phyloP scores from a whole-genome alignment of 2,113 vertebrate species.

The Abramis brama region DNA sequence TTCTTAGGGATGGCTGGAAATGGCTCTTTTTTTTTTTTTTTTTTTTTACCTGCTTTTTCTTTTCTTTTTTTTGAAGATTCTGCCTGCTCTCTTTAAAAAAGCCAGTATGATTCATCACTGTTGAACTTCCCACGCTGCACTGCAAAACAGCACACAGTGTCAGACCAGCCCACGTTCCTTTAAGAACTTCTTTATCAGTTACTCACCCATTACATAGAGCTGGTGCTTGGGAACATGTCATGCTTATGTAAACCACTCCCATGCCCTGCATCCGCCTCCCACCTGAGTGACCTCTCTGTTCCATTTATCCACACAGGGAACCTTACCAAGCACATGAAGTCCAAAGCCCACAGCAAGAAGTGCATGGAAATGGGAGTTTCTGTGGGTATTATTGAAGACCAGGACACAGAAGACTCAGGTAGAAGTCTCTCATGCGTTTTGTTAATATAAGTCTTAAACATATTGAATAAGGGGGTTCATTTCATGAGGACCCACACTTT shows the following conservation, averaged over 20 bases:
- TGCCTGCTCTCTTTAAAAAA: slow-evolving; percentile 60
- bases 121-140: slow-evolving; percentile 73
- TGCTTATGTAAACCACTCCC: slow-evolving; percentile 71
- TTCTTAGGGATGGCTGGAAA: neutral
- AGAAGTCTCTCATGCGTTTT: slow-evolving; percentile 47
- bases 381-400: slow-evolving; percentile 86
- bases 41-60: slow-evolving; percentile 26
- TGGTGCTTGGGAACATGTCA: slow-evolving; percentile 60
- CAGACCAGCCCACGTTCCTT: slow-evolving; percentile 75
- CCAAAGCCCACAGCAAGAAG: slow-evolving; percentile 99
- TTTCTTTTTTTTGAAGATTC: slow-evolving; percentile 40
- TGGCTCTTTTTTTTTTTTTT: neutral
- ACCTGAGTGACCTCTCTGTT: slow-evolving; percentile 57
- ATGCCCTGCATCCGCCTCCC: slow-evolving; percentile 60
- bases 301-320: slow-evolving; percentile 81
- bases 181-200: slow-evolving; percentile 75
- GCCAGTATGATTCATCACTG: slow-evolving; percentile 73
- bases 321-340: slow-evolving; percentile 99
- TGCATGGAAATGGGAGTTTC: slow-evolving; percentile 96
- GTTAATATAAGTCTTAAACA: neutral
- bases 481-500: slow-evolving; percentile 1
- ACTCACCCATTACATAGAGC: slow-evolving; percentile 69
- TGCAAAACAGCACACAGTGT: slow-evolving; percentile 72
- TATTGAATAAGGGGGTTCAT: neutral
- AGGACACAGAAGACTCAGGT: slow-evolving; percentile 96